Evolutionary conservation across 2,888 invertebrate genomes (phyloP).

Genomic region (Dioctria linearis): DNA sequence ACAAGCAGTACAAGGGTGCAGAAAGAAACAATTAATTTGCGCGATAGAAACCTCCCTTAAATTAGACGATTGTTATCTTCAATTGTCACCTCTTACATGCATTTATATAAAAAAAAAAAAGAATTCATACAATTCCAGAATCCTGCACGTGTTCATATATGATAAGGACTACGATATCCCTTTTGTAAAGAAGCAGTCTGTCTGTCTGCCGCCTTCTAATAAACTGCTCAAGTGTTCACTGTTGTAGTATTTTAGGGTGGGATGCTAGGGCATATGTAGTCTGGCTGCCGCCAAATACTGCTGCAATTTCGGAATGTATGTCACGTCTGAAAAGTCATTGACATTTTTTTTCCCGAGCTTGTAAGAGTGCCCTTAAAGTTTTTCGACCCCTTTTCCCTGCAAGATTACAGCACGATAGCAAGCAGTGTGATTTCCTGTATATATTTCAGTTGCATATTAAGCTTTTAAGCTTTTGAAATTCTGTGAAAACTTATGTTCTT

Average conservation of each 20-base stretch:
- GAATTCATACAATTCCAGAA: neutral
- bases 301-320: conserved; percentile 4
- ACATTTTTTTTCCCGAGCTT: neutral
- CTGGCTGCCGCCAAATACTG: neutral
- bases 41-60: neutral
- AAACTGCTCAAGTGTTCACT: no score
- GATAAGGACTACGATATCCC: neutral
- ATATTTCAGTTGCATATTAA: neutral
- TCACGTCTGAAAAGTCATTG: conserved; percentile 10
- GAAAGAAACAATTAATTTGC: neutral
- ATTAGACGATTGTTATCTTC: neutral
- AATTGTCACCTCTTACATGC: neutral
- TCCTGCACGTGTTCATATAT: neutral
- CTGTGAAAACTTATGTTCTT: no score
- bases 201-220: neutral
- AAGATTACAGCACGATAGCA: neutral
- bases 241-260: neutral
- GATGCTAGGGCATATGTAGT: neutral
- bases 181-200: conserved; percentile 9
- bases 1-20: neutral
- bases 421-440: neutral
- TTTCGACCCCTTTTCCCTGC: neutral
- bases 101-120: neutral
- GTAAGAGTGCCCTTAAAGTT: neutral
- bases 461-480: neutral